Conservation (phyloP, 2,797 vertebrate species). For the Poeciliopsis turneri region DNA sequence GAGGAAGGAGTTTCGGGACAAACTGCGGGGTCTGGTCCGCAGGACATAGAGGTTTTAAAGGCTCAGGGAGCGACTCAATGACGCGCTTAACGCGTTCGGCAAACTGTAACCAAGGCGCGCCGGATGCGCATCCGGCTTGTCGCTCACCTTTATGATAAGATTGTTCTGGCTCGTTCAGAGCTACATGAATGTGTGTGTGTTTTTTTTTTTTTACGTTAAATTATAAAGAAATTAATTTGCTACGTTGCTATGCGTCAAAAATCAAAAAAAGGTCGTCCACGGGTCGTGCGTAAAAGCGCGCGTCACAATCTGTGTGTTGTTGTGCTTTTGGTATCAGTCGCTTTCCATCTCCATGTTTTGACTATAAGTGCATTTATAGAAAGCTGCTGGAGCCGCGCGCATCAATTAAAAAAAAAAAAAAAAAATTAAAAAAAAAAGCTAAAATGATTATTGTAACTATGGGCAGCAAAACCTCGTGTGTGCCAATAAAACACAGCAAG, state of each 20-base stretch:
- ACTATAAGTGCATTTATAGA: neutral
- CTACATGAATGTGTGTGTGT: neutral
- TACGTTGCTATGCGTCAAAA: neutral
- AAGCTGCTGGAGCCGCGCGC: neutral
- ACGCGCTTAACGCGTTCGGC: neutral
- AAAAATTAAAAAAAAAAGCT: neutral
- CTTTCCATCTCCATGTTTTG: slow-evolving; percentile 11
- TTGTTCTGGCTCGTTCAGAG: neutral
- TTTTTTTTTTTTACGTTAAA: neutral
- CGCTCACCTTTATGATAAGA: neutral
- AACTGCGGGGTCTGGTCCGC: slow-evolving; percentile 66
- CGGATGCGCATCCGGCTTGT: slow-evolving; percentile 6
- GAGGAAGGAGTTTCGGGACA: slow-evolving; percentile 80
- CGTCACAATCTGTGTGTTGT: neutral
- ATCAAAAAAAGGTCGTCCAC: neutral
- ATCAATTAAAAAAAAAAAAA: neutral
- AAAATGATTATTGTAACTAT: slow-evolving; percentile 30
- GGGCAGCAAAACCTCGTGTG: neutral
- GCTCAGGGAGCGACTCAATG: neutral
- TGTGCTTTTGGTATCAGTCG: neutral
- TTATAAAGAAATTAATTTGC: neutral
- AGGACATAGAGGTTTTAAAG: slow-evolving; percentile 34
- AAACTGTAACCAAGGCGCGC: slow-evolving; percentile 21
- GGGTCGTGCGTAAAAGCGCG: slow-evolving; percentile 43
- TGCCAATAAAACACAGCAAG: slow-evolving; percentile 16